A percentile compares a stretch with the other conserved stretches of the same genome.
Conservation (phyloP, 2,888 invertebrate genomes). For the Celastrina argiolus region DNA sequence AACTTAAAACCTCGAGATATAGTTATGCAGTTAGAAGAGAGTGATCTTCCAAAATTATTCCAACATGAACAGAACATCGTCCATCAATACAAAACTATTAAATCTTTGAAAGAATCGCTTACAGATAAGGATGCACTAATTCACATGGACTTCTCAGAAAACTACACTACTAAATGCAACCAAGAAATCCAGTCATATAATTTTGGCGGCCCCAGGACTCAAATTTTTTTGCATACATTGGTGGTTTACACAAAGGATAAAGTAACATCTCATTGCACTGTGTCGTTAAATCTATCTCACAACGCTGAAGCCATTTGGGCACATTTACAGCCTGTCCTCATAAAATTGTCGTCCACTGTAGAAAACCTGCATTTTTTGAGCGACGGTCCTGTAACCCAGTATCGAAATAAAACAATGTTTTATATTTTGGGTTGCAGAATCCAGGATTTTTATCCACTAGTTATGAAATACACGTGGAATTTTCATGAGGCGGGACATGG, state of each 20-base stretch:
- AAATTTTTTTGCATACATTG: too few relatives aligned
- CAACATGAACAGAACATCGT: too few relatives aligned
- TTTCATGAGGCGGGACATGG: not conserved
- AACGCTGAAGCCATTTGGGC: too few relatives aligned
- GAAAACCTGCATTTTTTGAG: not conserved
- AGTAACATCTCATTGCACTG: too few relatives aligned
- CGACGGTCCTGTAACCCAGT: not conserved
- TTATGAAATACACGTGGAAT: not conserved
- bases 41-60: too few relatives aligned
- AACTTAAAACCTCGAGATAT: too few relatives aligned
- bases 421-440: not conserved
- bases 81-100: too few relatives aligned
- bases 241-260: too few relatives aligned
- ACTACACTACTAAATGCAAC: slow-evolving; percentile 29
- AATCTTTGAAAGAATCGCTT: too few relatives aligned
- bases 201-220: slow-evolving; percentile 27
- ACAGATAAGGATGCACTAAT: slow-evolving; percentile 32
- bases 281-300: too few relatives aligned
- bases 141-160: slow-evolving; percentile 33
- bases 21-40: too few relatives aligned
- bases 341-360: not conserved
- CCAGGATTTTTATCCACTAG: not conserved
- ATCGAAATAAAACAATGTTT: not conserved
- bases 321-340: too few relatives aligned
- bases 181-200: slow-evolving; percentile 30